These are phyloP conservation scores for Chloropsis cyanopogon DNA, from an alignment of 2,113 vertebrate genomes.

Conservation along the genomic window DNA sequence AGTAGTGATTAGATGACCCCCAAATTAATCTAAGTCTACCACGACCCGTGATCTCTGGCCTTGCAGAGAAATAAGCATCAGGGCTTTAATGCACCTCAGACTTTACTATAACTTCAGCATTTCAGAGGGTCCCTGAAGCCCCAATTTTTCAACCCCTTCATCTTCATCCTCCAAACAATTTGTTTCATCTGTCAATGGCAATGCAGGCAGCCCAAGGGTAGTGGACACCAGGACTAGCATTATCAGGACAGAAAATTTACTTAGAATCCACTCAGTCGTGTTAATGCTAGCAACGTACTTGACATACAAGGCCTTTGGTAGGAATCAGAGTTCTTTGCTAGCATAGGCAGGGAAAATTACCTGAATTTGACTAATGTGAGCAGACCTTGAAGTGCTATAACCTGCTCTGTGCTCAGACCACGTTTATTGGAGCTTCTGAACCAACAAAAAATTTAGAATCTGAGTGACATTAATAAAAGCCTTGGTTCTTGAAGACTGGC, in stretches of 20 bases:
- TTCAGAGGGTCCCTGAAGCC: neutral
- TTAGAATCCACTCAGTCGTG: neutral
- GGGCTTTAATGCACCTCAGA: neutral
- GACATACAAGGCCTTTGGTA: neutral
- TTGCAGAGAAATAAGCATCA: neutral
- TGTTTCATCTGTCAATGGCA: neutral
- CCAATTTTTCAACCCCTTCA: neutral
- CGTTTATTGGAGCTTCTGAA: neutral
- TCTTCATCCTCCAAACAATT: neutral
- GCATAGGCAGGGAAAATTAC: neutral
- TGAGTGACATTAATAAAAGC: neutral
- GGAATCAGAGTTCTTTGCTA: neutral
- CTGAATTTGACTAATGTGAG: neutral
- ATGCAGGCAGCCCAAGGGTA: neutral
- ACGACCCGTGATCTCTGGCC: neutral
- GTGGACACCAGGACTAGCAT: neutral
- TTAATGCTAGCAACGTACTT: neutral
- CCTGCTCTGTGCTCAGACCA: neutral
- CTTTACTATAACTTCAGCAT: neutral
- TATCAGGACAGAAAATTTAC: neutral
- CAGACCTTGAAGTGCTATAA: neutral
- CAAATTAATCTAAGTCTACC: neutral
- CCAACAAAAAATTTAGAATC: neutral
- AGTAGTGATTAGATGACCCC: neutral
- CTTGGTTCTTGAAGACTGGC: neutral